Percentiles rank a stretch among this genome's conserved stretches.
Evolutionary conservation across 2,888 invertebrate genomes (phyloP).

Genomic region (Brenthis hecate): DNA sequence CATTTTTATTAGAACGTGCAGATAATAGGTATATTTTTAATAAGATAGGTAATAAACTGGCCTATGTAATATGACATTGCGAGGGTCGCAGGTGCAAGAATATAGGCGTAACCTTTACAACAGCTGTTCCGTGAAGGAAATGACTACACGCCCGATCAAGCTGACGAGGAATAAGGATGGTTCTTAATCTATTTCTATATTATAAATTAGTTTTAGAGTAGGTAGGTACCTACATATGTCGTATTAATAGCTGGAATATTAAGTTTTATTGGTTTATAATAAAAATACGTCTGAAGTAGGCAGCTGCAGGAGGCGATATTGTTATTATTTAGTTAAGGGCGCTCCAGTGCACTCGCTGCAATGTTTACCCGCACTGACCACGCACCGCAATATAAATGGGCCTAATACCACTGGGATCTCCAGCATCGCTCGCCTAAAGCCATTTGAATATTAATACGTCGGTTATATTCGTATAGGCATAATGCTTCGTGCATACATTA

Average conservation of each 20-base stretch:
- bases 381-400: conserved; percentile 62
- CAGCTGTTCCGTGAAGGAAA: conserved; percentile 75
- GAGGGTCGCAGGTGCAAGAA: conserved; percentile 70
- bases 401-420: conserved; percentile 64
- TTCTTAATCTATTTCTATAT: conserved; percentile 66
- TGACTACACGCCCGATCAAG: conserved; percentile 53
- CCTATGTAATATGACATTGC: conserved; percentile 53
- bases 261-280: conserved; percentile 43
- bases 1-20: conserved; percentile 21
- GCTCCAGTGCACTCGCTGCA: conserved; percentile 35
- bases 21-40: conserved; percentile 55
- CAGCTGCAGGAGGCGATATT: conserved; percentile 41
- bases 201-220: conserved; percentile 43
- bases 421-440: conserved; percentile 61
- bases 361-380: conserved; percentile 49
- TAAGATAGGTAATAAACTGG: conserved; percentile 69
- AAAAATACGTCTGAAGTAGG: conserved; percentile 47
- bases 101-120: conserved; percentile 74
- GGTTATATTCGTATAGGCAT: conserved; percentile 61
- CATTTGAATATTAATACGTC: conserved; percentile 75
- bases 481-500: conserved; percentile 63
- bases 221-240: conserved; percentile 30
- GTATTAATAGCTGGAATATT: conserved; percentile 33
- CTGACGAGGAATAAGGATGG: conserved; percentile 52
- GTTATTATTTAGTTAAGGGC: conserved; percentile 52